phyloP scores from a whole-genome alignment of 2,113 vertebrate species.

The Rhagologus leucostigma region DNA sequence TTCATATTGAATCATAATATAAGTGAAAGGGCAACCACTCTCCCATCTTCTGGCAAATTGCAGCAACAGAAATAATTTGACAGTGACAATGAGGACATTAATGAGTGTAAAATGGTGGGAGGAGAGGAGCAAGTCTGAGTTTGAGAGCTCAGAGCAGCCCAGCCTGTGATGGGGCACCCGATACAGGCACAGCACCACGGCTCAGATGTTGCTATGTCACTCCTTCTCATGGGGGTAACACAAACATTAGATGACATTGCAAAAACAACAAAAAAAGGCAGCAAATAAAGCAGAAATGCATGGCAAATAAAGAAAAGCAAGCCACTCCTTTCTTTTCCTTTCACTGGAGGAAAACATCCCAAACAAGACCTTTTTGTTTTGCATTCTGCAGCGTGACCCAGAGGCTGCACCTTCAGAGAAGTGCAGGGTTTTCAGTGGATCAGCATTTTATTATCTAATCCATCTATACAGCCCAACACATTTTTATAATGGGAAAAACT shows the following conservation, averaged over 20 bases:
- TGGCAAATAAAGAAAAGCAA: not conserved
- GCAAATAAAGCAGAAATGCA: slow-evolving; percentile 35
- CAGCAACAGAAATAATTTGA: not conserved
- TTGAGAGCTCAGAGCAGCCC: not conserved
- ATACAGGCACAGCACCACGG: not conserved
- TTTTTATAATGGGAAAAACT: not conserved
- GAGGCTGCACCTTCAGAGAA: not conserved
- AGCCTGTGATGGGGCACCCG: not conserved
- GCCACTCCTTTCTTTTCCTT: not conserved
- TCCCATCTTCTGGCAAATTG: not conserved
- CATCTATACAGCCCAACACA: not conserved
- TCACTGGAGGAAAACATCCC: not conserved
- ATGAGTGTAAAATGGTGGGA: not conserved
- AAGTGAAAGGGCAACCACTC: not conserved
- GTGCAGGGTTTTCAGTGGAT: not conserved
- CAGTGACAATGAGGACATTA: not conserved
- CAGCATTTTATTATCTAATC: not conserved
- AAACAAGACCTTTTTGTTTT: not conserved
- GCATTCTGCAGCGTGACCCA: not conserved
- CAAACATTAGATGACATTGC: not conserved
- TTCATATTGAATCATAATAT: not conserved
- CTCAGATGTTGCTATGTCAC: not conserved
- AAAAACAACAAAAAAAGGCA: not conserved
- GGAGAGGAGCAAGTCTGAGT: not conserved
- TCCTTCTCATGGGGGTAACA: not conserved